These are phyloP conservation scores for Aphaenogaster rudis DNA, from an alignment of 1,140 invertebrate genomes.

Conservation along the genomic window DNA sequence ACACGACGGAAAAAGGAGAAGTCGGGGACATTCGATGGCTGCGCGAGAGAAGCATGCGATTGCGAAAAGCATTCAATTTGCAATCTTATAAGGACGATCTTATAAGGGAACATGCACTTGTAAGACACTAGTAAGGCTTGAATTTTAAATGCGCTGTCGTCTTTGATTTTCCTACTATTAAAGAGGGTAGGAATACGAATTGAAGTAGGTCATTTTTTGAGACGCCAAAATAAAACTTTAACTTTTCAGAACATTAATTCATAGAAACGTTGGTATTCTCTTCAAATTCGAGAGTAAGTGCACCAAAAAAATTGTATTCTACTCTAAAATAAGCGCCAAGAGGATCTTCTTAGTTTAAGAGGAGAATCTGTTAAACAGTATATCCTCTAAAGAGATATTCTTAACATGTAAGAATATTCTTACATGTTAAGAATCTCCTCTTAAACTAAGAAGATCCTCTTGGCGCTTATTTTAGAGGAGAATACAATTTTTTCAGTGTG, in stretches of 20 bases:
- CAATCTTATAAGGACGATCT: background rate
- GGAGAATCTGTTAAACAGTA: no score
- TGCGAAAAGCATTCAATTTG: background rate
- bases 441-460: no score
- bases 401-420: no score
- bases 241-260: background rate
- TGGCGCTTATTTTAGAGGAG: no score
- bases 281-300: no score
- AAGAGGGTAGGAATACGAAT: background rate
- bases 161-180: background rate
- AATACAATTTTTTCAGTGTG: no score
- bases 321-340: no score
- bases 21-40: background rate
- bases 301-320: no score
- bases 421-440: no score
- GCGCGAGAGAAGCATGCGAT: slow-evolving; percentile 1
- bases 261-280: background rate
- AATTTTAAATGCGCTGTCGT: slow-evolving; percentile 15
- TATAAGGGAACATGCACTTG: slow-evolving; percentile 1
- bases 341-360: no score
- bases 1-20: slow-evolving; percentile 38
- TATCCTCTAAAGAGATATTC: no score
- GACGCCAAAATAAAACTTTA: background rate
- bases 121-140: background rate
- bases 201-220: background rate